Evolutionary conservation across 2,113 vertebrate species (phyloP), one percentile per base, ranked within the genome.

Genomic region (Psilopsiagon aymara): DNA sequence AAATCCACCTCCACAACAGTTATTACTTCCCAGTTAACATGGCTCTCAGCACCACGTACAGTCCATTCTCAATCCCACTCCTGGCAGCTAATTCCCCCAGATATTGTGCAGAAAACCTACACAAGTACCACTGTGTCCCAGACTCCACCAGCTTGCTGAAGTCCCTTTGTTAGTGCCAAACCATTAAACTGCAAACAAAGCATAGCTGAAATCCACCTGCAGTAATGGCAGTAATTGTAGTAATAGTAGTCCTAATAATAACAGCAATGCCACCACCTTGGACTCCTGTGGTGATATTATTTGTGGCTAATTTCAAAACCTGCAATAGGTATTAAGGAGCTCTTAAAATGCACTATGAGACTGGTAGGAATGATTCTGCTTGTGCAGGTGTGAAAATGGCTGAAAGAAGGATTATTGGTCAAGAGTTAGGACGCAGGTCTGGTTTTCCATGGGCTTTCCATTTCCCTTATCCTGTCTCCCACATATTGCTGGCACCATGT

Each of bases 151-250:
- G 4, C 47, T 68, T 69, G 55, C 83, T 90, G 55, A 49, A 85
- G 37, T 66, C 70, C 64, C 37, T 95, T 93, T 67, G 46, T 94
- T 92, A 80, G 59, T 77, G 82, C 63, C 57, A 83, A 94, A 55
- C 19, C 70, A 62, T 87, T 91, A 94, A 91, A 84, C 43, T 47
- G 51, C 28, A 82, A 88, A 78, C 27, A 84, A 93, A 70, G 43
- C 43, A 31, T 33, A 3, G 5, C 92, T 75, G 79, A 94, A 94
- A 86, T 71, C 68, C 77, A 75, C 90, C 60, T 10, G 4, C 64
- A 29, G 71, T 44, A 66, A n/a, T 29, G 62, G 39, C 70, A 55
- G 53, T 55, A 55, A 55, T 55, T 55, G 53, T 55, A 55, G 53
- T 33, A 91, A 93, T 89, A 86, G 84, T 18, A 77, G 75, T 86